Conservation (phyloP, 2,888 invertebrate species). For the Trichacis sp. region DNA sequence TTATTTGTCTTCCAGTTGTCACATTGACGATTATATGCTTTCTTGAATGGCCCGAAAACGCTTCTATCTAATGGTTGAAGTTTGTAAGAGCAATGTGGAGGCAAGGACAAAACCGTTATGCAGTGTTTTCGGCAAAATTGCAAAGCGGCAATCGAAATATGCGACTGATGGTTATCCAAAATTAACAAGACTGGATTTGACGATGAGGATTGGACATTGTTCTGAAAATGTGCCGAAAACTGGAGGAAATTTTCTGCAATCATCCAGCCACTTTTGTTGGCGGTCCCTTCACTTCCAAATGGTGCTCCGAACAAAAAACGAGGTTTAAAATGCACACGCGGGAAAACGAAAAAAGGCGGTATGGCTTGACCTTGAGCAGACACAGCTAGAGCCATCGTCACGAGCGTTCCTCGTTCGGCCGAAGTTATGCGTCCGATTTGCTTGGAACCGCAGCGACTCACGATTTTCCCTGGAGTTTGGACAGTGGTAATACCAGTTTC, state of each 20-base stretch:
- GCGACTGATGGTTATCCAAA: conserved; percentile 45
- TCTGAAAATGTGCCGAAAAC: conserved; percentile 51
- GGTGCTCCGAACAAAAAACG: conserved; percentile 16
- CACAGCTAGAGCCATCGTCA: too few relatives aligned
- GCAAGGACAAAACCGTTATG: conserved; percentile 50
- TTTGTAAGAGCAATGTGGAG: too few relatives aligned
- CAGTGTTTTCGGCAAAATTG: conserved; percentile 58
- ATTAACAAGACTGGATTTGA: conserved; percentile 50
- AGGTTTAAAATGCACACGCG: conserved; percentile 40
- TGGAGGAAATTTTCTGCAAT: conserved; percentile 27
- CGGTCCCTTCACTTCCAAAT: conserved; percentile 14
- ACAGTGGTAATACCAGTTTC: too few relatives aligned
- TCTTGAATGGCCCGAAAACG: too few relatives aligned
- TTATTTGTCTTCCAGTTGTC: conserved; percentile 56
- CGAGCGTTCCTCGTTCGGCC: too few relatives aligned
- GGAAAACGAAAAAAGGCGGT: too few relatives aligned
- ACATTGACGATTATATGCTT: conserved; percentile 10
- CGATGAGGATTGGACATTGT: conserved; percentile 44
- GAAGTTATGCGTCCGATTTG: too few relatives aligned
- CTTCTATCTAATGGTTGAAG: conserved; percentile 41
- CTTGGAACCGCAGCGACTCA: too few relatives aligned
- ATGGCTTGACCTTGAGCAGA: not conserved
- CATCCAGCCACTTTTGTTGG: conserved; percentile 32
- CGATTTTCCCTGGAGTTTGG: too few relatives aligned
- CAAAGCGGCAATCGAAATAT: conserved; percentile 51